Percentiles rank a stretch among this genome's conserved stretches.
Conservation (phyloP, 2,797 vertebrate genomes). For the Falco columbarius region DNA sequence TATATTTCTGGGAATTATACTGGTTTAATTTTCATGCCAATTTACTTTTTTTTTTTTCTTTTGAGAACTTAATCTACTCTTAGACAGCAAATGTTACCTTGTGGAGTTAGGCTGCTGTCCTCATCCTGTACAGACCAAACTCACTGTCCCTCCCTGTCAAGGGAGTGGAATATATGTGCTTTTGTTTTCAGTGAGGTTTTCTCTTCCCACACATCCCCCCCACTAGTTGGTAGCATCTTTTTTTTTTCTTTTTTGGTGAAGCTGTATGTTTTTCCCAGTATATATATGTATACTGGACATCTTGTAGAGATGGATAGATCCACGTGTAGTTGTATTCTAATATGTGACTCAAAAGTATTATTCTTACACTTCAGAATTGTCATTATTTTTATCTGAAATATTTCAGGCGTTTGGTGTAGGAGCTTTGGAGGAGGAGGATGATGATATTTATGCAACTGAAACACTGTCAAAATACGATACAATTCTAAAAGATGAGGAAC, state of each 20-base stretch:
- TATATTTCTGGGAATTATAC: neutral
- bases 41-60: neutral
- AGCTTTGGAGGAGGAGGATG: conserved; percentile 93
- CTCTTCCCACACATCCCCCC: too few relatives aligned
- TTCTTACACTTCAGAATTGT: neutral
- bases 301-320: neutral
- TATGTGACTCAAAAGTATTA: neutral
- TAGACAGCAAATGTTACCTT: neutral
- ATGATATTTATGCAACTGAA: conserved; percentile 93
- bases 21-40: neutral
- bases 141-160: neutral
- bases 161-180: neutral
- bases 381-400: neutral
- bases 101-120: neutral
- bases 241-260: neutral
- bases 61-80: neutral
- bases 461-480: conserved; percentile 89
- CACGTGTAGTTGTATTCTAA: neutral
- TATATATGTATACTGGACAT: neutral
- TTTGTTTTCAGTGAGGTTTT: neutral
- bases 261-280: neutral
- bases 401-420: conserved; percentile 93
- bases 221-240: neutral
- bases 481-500: conserved; percentile 88
- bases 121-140: neutral